Evolutionary conservation across 2,888 invertebrate genomes (phyloP), one percentile per base, ranked within the genome.

Genomic region (Trypoxylon attenuatum): DNA sequence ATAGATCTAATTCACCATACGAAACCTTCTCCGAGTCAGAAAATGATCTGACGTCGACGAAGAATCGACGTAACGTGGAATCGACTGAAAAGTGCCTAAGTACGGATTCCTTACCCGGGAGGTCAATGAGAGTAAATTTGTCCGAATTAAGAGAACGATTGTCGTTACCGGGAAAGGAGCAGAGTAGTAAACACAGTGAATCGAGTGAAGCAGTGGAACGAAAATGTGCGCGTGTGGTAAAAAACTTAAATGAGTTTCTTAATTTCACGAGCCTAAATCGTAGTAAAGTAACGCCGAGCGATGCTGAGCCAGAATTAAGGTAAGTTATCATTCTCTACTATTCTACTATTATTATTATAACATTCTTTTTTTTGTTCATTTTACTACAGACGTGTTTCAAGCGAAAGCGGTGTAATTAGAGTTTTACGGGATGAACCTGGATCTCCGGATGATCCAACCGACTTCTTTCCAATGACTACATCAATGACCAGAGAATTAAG

Each of bases 381-480:
- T 6, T 61, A 19, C 6, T 61, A 19, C 22, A 78, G 81, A 2
- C 78, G 79, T 38, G 83, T 83, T 6, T 81, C 84, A 0, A 84
- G 82, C 61, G 84, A 84, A 33, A 82, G 82, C 22, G 81, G 81
- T 25, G 81, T 82, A 2, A 76, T 81, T n/a, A 75, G 78, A 42
- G 77, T 79, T 0, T 58, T 79, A 1, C 78, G 79, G 18, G 86
- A 86, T 22, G 86, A 87, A 38, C 78, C 79, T 5, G 80, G 76
- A 53, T 94, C 94, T 68, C 94, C 94, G 0, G 94, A 94, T 75
- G 94, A 95, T 84, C 92, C 93, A 1, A 93, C 94, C 75, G 88
- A 88, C 51, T 95, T 95, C 84, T 94, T 94, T 82, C 95, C 95
- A 1, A 93, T 96, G 92, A 94, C 94, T 0, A 95, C 94, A 2